A percentile compares a stretch with the other conserved stretches of the same genome.
Conservation (phyloP, 2,113 vertebrate species). For the Rhinolophus ferrumequinum region DNA sequence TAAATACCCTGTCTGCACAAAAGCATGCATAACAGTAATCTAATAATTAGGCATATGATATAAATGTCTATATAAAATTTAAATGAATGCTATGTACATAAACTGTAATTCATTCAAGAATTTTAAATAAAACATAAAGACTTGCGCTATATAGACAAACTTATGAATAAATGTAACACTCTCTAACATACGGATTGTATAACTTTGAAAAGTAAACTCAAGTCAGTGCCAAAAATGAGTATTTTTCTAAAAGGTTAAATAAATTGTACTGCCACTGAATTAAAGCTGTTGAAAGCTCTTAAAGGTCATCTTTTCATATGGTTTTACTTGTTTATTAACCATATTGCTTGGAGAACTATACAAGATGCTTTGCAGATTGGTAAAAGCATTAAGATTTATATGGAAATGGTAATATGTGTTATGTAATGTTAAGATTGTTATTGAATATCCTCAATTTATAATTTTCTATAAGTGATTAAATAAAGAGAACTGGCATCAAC, state of each 20-base stretch:
- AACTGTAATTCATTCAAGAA: not conserved
- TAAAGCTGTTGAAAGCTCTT: conserved; percentile 80
- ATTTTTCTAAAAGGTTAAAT: conserved; percentile 86
- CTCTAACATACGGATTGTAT: conserved; percentile 69
- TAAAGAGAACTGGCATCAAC: not conserved
- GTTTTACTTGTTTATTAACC: conserved; percentile 69
- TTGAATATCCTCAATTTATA: not conserved
- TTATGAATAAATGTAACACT: conserved; percentile 68
- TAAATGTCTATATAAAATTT: not conserved
- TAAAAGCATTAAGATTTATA: not conserved
- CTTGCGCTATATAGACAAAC: not conserved
- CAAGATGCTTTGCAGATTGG: not conserved
- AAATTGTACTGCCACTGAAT: conserved; percentile 84
- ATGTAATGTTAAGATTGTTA: not conserved
- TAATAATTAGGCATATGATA: not conserved
- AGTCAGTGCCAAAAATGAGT: conserved; percentile 81
- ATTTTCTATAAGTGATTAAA: not conserved
- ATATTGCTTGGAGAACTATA: conserved; percentile 33
- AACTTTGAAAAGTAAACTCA: conserved; percentile 76
- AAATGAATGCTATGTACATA: not conserved
- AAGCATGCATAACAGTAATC: not conserved
- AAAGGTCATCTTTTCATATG: conserved; percentile 83
- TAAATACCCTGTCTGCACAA: not conserved
- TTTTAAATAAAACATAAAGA: not conserved
- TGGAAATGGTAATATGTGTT: not conserved